A percentile compares a stretch with the other conserved stretches of the same genome.
These are phyloP conservation scores for Centropyge bicolor DNA, from an alignment of 2,797 vertebrate species.

Conservation along the genomic window DNA sequence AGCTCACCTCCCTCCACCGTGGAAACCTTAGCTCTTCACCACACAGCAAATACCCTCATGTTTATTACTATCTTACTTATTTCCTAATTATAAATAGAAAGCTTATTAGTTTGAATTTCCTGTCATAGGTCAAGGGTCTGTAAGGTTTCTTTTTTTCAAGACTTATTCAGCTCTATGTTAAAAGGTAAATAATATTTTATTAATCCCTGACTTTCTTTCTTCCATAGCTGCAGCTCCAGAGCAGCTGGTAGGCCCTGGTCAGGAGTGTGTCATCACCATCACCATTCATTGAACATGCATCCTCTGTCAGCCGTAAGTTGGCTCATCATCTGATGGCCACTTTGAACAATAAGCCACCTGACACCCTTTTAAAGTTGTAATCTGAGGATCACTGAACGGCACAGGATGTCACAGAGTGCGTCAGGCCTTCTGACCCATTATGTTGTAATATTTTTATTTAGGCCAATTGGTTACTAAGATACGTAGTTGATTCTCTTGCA, in stretches of 20 bases:
- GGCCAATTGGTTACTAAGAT: not conserved
- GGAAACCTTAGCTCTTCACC: not conserved
- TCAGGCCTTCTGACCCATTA: not conserved
- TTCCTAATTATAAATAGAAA: not conserved
- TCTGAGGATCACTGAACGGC: slow-evolving; percentile 22
- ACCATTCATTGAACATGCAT: not conserved
- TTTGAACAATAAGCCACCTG: slow-evolving; percentile 38
- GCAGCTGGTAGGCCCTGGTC: slow-evolving; percentile 41
- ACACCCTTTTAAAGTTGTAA: slow-evolving; percentile 51
- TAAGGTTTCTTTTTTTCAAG: not conserved
- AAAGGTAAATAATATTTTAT: not conserved
- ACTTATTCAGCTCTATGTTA: not conserved
- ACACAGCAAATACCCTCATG: no score
- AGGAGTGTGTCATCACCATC: slow-evolving; percentile 8
- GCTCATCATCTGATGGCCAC: slow-evolving; percentile 15
- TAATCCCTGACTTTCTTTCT: not conserved
- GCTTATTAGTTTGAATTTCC: not conserved
- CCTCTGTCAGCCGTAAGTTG: not conserved
- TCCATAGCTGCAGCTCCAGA: not conserved
- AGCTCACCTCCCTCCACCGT: slow-evolving; percentile 1
- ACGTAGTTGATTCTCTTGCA: not conserved
- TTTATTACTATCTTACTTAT: not conserved
- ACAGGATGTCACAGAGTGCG: not conserved
- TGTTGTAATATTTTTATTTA: not conserved
- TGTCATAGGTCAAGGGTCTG: not conserved